phyloP scores from a whole-genome alignment of 2,797 vertebrate species.

The Anas bahamensis region DNA sequence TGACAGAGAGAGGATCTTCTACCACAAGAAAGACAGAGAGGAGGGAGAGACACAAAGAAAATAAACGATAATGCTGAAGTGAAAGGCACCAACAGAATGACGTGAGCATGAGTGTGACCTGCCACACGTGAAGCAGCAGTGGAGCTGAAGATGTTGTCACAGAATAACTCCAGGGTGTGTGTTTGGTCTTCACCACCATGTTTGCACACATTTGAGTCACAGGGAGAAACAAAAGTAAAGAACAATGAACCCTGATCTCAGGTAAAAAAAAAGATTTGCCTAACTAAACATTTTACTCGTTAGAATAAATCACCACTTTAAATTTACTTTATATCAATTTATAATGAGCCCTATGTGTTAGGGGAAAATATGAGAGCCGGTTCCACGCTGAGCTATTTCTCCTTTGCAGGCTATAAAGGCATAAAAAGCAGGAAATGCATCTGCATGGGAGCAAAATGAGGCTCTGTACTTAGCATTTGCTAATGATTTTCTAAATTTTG shows the following conservation, averaged over 20 bases:
- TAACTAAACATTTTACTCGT: neutral
- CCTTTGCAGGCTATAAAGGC: neutral
- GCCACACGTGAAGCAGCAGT: constrained; percentile 21
- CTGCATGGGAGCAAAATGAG: rapidly evolving
- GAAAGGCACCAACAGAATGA: constrained; percentile 49
- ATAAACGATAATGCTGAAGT: constrained; percentile 68
- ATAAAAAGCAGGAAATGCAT: neutral
- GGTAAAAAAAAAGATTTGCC: neutral
- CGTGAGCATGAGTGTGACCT: constrained; percentile 12
- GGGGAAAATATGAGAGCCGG: neutral
- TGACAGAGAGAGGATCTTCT: constrained; percentile 87
- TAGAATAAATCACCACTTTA: neutral
- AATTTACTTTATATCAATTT: neutral
- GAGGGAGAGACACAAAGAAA: constrained; percentile 72
- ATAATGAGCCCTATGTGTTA: neutral
- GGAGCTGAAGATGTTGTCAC: constrained; percentile 45
- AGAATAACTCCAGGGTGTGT: neutral
- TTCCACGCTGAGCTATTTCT: neutral
- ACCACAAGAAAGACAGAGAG: constrained; percentile 77
- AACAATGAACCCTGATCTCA: neutral
- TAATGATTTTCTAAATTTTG: neutral
- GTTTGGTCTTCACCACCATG: neutral
- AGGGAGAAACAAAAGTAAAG: neutral
- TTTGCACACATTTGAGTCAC: neutral
- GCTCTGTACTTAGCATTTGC: neutral